These are phyloP conservation scores for Morpho achilles DNA, from an alignment of 2,888 invertebrate species.

Conservation along the genomic window DNA sequence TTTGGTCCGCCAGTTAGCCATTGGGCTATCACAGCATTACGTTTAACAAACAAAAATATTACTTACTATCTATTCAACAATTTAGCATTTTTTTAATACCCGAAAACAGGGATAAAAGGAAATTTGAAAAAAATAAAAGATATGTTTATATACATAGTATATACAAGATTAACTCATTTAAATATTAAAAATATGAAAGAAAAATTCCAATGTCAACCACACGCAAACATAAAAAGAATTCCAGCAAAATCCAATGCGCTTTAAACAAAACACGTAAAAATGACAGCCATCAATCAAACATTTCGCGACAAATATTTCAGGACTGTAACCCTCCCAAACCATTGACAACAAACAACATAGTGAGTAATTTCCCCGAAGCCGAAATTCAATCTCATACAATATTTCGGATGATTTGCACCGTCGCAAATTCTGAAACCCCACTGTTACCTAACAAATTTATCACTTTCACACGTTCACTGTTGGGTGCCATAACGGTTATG, in stretches of 20 bases:
- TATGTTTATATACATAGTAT: no score
- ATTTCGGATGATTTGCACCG: slow-evolving; percentile 61
- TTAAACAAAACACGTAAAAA: slow-evolving; percentile 25
- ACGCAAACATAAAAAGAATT: not conserved
- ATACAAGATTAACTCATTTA: no score
- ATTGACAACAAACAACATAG: slow-evolving; percentile 20
- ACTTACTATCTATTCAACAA: no score
- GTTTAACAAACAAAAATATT: no score
- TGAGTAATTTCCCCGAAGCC: slow-evolving; percentile 51
- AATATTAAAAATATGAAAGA: no score
- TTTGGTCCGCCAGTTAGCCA: no score
- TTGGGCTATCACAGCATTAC: no score
- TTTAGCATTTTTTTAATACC: no score
- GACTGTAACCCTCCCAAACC: slow-evolving; percentile 18
- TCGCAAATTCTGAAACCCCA: slow-evolving; percentile 60
- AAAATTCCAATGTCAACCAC: not conserved
- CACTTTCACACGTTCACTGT: slow-evolving; percentile 55
- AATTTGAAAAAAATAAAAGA: no score
- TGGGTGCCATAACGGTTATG: slow-evolving; percentile 28
- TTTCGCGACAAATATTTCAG: slow-evolving; percentile 29
- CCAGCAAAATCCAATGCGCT: slow-evolving; percentile 2
- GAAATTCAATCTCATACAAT: slow-evolving; percentile 62
- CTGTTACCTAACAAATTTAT: slow-evolving; percentile 72
- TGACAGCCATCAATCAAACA: slow-evolving; percentile 32
- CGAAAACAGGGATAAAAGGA: no score